phyloP scores from a whole-genome alignment of 2,888 invertebrate genomes.

The Parapristionchus giblindavisi region DNA sequence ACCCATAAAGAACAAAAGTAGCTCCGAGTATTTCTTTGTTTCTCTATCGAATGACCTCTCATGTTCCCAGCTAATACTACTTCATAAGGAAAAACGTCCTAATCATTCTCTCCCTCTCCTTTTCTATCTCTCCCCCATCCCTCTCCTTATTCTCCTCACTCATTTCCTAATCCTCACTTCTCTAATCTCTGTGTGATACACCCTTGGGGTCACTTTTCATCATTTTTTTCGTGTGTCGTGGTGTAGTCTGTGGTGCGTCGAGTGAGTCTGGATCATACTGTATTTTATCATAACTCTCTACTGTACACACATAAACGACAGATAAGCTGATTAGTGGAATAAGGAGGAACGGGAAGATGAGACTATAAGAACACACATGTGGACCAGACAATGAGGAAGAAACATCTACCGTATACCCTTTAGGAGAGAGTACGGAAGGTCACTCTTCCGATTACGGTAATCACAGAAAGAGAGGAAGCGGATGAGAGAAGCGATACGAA shows the following conservation, averaged over 20 bases:
- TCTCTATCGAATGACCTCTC: too few relatives aligned
- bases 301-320: slow-evolving; percentile 23
- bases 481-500: background rate
- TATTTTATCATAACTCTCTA: slow-evolving; percentile 23
- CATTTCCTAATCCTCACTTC: slow-evolving; percentile 17
- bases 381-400: too few relatives aligned
- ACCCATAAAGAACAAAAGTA: too few relatives aligned
- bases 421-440: too few relatives aligned
- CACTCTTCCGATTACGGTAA: background rate
- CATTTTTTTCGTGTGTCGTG: background rate
- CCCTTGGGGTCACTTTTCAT: slow-evolving; percentile 10
- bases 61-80: too few relatives aligned
- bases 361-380: background rate
- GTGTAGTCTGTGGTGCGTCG: background rate
- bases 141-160: background rate
- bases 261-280: background rate
- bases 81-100: too few relatives aligned
- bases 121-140: background rate
- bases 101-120: background rate
- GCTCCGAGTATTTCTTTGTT: too few relatives aligned
- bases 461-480: background rate
- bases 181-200: slow-evolving; percentile 22
- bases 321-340: background rate
- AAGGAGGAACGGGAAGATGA: slow-evolving; percentile 2
- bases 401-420: too few relatives aligned